These are phyloP conservation scores for Zhuqinia jingwanae DNA, from an alignment of 2,888 invertebrate genomes.

Conservation along the genomic window DNA sequence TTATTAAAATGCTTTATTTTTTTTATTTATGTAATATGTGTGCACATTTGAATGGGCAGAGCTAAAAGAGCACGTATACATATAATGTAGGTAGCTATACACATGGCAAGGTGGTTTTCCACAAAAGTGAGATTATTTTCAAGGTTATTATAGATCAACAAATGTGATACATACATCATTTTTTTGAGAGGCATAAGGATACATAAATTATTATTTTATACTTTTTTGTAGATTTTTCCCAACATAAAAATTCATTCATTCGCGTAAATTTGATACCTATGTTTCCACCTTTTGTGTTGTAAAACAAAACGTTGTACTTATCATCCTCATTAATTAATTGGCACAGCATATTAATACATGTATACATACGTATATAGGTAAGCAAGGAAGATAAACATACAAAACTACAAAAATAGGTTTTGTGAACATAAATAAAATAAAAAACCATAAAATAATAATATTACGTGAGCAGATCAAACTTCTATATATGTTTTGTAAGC, in stretches of 20 bases:
- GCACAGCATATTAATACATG: not conserved
- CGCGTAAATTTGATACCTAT: not conserved
- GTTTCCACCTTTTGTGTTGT: conserved; percentile 22
- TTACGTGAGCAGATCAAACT: too few species aligned
- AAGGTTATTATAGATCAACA: conserved; percentile 39
- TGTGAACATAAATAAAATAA: too few species aligned
- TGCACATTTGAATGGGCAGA: not conserved
- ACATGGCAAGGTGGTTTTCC: not conserved
- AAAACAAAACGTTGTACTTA: conserved; percentile 15
- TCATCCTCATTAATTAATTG: conserved; percentile 5
- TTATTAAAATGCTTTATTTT: too few species aligned
- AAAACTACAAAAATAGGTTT: too few species aligned
- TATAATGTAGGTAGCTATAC: not conserved
- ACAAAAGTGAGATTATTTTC: conserved; percentile 25
- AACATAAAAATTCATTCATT: conserved; percentile 20
- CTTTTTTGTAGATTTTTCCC: conserved; percentile 27
- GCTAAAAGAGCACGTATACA: not conserved
- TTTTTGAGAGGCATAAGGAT: too few species aligned
- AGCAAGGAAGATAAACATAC: too few species aligned
- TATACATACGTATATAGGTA: too few species aligned
- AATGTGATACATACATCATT: conserved; percentile 3
- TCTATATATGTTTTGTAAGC: too few species aligned
- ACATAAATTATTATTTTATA: conserved; percentile 29
- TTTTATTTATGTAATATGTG: not conserved
- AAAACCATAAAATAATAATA: too few species aligned